Percentiles rank a stretch among this genome's conserved stretches.
These are phyloP conservation scores for Heterodera schachtii DNA, from an alignment of 1,140 invertebrate genomes.

Conservation along the genomic window DNA sequence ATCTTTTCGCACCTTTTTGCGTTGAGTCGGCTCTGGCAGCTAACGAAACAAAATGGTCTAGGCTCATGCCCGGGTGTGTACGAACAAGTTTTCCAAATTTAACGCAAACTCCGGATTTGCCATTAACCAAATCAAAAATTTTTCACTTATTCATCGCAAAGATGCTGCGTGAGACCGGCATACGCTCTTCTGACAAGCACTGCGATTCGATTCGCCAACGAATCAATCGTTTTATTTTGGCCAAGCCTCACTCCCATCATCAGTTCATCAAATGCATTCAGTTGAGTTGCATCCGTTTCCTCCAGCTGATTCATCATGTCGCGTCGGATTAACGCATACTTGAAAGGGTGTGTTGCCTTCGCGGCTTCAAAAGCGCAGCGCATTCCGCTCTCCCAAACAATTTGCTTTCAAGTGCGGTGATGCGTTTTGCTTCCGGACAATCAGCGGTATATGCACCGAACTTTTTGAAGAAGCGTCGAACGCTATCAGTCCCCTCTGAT, in stretches of 20 bases:
- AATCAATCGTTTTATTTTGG: neutral
- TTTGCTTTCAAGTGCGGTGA: neutral
- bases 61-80: neutral
- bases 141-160: neutral
- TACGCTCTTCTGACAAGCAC: neutral
- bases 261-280: slow-evolving; percentile 5
- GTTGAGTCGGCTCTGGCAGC: slow-evolving; percentile 21
- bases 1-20: neutral
- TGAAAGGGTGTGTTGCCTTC: neutral
- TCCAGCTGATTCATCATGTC: neutral
- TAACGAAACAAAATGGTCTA: neutral
- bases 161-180: neutral
- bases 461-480: slow-evolving; percentile 10
- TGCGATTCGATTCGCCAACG: neutral
- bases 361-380: slow-evolving; percentile 11
- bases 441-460: neutral
- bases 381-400: neutral
- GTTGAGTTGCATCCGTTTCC: neutral
- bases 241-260: neutral
- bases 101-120: neutral
- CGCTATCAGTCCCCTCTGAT: neutral
- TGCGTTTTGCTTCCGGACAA: neutral
- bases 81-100: neutral
- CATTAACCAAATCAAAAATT: neutral
- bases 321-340: neutral